A percentile compares a stretch with the other conserved stretches of the same genome.
Evolutionary conservation across 2,797 vertebrate genomes (phyloP).

Genomic region (Micromesistius poutassou): DNA sequence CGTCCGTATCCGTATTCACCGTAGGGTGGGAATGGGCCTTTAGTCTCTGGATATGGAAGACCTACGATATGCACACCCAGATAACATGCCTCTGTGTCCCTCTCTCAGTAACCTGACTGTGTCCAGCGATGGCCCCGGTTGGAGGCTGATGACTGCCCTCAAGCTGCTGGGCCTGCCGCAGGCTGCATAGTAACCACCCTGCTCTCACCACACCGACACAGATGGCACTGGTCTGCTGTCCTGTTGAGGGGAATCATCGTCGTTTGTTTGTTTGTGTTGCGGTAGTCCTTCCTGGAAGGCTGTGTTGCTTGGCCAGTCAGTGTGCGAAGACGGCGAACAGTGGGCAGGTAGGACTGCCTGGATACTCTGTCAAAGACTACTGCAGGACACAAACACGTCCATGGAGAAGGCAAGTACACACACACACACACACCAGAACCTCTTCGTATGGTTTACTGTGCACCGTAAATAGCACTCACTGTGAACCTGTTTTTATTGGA

Average conservation of each 20-base stretch:
- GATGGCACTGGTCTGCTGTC: neutral
- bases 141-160: slow-evolving; percentile 85
- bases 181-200: slow-evolving; percentile 76
- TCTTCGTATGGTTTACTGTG: neutral
- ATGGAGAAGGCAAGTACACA: neutral
- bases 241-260: neutral
- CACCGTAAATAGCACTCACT: neutral
- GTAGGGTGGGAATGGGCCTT: too few relatives aligned
- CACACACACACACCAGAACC: neutral
- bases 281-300: slow-evolving; percentile 81
- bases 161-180: slow-evolving; percentile 77
- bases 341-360: slow-evolving; percentile 56
- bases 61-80: neutral
- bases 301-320: slow-evolving; percentile 77
- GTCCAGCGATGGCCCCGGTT: slow-evolving; percentile 86
- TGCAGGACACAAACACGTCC: slow-evolving; percentile 54
- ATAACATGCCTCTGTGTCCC: neutral
- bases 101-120: slow-evolving; percentile 82
- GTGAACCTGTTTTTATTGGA: neutral
- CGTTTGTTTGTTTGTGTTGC: slow-evolving; percentile 8
- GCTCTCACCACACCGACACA: neutral
- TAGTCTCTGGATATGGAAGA: neutral
- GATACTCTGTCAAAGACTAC: slow-evolving; percentile 74
- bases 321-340: slow-evolving; percentile 75
- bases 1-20: too few relatives aligned